Evolutionary conservation across 1,140 invertebrate genomes (phyloP).

Genomic region (Scaptomyza graminum): DNA sequence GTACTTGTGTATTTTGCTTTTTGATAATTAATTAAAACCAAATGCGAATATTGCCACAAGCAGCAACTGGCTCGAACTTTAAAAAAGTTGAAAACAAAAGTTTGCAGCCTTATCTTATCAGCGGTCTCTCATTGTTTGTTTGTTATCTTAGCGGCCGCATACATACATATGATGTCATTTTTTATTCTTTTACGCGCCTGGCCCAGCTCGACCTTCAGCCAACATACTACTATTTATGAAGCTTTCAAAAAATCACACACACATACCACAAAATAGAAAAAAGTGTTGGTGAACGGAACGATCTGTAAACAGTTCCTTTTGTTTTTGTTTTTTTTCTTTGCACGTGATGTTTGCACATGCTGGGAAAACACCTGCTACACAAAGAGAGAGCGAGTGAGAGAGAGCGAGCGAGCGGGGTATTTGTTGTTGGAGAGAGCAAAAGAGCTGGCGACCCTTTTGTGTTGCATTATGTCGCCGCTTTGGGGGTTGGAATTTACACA

Average conservation of each 20-base stretch:
- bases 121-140: slow-evolving; percentile 54
- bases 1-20: slow-evolving; percentile 34
- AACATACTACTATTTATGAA: slow-evolving; percentile 72
- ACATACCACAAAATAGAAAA: slow-evolving; percentile 9
- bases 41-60: slow-evolving; percentile 21
- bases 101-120: slow-evolving; percentile 63
- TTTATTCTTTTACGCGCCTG: slow-evolving; percentile 27
- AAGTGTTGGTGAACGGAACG: slow-evolving; percentile 5
- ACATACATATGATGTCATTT: slow-evolving; percentile 75
- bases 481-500: slow-evolving; percentile 40
- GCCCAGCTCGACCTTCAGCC: slow-evolving; percentile 64
- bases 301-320: slow-evolving; percentile 37
- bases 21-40: slow-evolving; percentile 66
- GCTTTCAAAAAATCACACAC: slow-evolving; percentile 43
- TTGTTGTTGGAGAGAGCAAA: slow-evolving; percentile 21
- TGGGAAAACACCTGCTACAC: slow-evolving; percentile 48
- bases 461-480: slow-evolving; percentile 40
- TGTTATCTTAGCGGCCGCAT: slow-evolving; percentile 60
- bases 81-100: slow-evolving; percentile 33
- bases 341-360: slow-evolving; percentile 57
- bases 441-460: slow-evolving; percentile 21
- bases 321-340: slow-evolving; percentile 43
- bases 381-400: neutral
- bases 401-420: neutral
- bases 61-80: slow-evolving; percentile 17